These are phyloP conservation scores for Eremophila alpestris DNA, from an alignment of 2,797 vertebrate genomes.

Conservation along the genomic window DNA sequence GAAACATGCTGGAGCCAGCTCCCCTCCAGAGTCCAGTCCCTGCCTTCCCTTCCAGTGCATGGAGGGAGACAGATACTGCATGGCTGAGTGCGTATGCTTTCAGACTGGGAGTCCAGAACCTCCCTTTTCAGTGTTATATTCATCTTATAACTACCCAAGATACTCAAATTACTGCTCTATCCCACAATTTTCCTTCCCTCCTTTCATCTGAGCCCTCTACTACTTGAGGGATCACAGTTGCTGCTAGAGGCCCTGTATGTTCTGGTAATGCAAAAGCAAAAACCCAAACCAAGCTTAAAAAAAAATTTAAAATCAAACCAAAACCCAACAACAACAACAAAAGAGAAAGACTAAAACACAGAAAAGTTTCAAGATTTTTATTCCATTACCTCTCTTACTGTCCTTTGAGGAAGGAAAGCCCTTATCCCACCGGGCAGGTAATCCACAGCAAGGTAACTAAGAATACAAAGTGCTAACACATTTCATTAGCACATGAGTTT, in stretches of 20 bases:
- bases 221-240: background rate
- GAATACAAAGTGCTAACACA: background rate
- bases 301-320: too few relatives aligned
- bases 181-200: background rate
- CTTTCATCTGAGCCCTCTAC: background rate
- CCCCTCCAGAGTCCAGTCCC: background rate
- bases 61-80: background rate
- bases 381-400: background rate
- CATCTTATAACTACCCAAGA: background rate
- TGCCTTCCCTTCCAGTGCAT: background rate
- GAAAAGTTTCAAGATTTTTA: background rate
- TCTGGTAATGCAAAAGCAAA: background rate
- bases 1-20: background rate
- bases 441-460: background rate
- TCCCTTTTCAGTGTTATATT: background rate
- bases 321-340: background rate
- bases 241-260: background rate
- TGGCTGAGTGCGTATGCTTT: background rate
- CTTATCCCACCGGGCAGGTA: background rate
- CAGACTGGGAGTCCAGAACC: background rate
- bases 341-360: background rate
- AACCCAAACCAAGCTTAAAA: accelerated
- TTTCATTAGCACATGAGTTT: background rate
- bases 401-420: background rate
- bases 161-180: background rate